phyloP scores from a whole-genome alignment of 2,113 vertebrate species.

The Galbula dea region DNA sequence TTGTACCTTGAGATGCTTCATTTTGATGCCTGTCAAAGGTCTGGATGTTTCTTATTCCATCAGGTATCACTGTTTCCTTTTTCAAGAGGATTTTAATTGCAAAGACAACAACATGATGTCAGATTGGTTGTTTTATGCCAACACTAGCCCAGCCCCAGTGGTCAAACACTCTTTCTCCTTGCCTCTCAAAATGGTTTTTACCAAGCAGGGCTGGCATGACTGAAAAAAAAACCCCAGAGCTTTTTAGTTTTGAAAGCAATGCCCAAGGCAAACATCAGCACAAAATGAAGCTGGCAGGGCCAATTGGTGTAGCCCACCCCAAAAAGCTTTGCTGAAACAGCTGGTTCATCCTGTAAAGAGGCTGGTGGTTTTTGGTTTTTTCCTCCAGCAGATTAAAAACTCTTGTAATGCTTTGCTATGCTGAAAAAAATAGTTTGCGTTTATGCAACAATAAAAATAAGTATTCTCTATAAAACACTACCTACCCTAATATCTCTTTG shows the following conservation, averaged over 20 bases:
- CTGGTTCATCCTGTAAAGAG: constrained; percentile 5
- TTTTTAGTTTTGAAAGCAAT: too few species aligned
- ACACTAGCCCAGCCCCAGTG: background rate
- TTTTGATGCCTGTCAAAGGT: constrained; percentile 58
- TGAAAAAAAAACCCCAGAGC: too few species aligned
- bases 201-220: background rate
- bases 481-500: constrained; percentile 45
- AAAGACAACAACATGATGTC: constrained; percentile 11
- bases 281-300: constrained; percentile 20
- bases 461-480: constrained; percentile 66
- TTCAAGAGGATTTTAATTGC: constrained; percentile 25
- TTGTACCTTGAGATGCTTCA: constrained; percentile 12
- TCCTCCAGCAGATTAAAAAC: constrained; percentile 57
- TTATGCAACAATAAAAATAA: constrained; percentile 65
- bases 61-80: background rate
- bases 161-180: background rate
- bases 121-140: constrained; percentile 27
- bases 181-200: background rate
- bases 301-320: background rate
- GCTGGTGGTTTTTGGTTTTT: too few species aligned
- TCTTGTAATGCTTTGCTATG: constrained; percentile 30
- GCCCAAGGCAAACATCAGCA: background rate
- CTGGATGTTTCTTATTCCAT: background rate
- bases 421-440: constrained; percentile 61
- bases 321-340: constrained; percentile 44